phyloP scores from a whole-genome alignment of 1,140 invertebrate species.

The Eulimnadia texana region DNA sequence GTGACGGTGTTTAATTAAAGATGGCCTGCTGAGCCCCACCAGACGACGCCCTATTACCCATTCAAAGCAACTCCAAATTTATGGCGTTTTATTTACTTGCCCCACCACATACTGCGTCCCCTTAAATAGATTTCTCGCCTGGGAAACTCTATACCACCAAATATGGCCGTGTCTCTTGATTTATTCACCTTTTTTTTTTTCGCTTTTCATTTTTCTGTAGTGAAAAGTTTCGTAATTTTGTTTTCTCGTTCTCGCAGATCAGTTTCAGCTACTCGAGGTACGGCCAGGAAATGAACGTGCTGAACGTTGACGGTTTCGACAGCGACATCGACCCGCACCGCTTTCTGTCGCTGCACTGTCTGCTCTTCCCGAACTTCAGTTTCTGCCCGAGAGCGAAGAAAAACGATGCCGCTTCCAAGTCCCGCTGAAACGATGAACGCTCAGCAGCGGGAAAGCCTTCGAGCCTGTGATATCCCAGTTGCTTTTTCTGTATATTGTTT shows the following conservation, averaged over 20 bases:
- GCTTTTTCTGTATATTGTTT: too few relatives aligned
- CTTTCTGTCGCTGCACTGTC: constrained; percentile 18
- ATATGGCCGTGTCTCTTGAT: too few relatives aligned
- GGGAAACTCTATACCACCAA: too few relatives aligned
- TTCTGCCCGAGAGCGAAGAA: constrained; percentile 15
- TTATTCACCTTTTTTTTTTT: too few relatives aligned
- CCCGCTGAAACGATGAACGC: too few relatives aligned
- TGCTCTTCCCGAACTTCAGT: constrained; percentile 19
- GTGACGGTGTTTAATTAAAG: constrained; percentile 10
- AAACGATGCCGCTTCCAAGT: neutral
- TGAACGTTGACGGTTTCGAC: constrained; percentile 76
- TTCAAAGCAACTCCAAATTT: constrained; percentile 1
- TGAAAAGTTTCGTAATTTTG: neutral
- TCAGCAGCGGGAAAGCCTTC: too few relatives aligned
- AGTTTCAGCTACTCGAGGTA: constrained; percentile 81
- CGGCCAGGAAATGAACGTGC: constrained; percentile 68
- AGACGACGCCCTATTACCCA: neutral
- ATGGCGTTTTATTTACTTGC: constrained; percentile 1
- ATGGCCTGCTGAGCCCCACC: too few relatives aligned
- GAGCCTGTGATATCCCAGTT: too few relatives aligned
- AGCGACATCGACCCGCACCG: constrained; percentile 45
- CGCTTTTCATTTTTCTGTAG: neutral
- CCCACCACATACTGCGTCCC: too few relatives aligned
- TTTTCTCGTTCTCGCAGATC: constrained; percentile 44
- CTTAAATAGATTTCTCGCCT: too few relatives aligned